Evolutionary conservation across 1,140 invertebrate species (phyloP), one percentile per base, ranked within the genome.

Genomic region (Chrysoperla carnea): DNA sequence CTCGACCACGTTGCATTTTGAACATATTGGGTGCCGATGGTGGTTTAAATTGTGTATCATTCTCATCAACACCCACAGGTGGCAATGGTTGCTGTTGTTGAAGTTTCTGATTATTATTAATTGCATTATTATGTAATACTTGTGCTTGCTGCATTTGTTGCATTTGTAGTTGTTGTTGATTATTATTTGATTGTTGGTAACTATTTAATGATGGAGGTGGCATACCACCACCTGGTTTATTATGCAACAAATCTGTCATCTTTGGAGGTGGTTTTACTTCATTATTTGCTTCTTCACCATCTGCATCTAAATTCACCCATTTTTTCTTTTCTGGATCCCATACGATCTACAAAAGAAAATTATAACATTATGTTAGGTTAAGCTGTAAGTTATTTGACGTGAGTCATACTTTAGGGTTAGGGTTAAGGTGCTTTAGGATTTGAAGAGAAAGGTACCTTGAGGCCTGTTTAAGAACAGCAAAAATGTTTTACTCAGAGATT

Each of bases 281-380:
- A 36, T 54, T 58, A 7, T 68, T 56, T n/a, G 60, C 54, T 28
- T 66, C 72, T 5, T 78, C 76, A 8, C 67, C 72, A 52, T 75
- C 76, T 36, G 73, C 79, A 51, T 87, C 84, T 37, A 75, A 74
- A 60, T 92, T 87, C n/a, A 74, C 69, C 89, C 90, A 94, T 46
- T 72, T 72, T 51, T 90, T 86, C 48, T 73, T 77, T 7, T 79
- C 72, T 41, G 76, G 68, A 68, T 93, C 87, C 87, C 88, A 94
- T 12, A 93, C 81, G 67, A 94, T 93, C 84, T 88, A 55, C 8
- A 53, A 54, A 48, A 44, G 46, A 49, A 43, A 52, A 23, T 36
- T 12, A 36, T 12, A 8, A 6, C 14, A 36, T 36, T 9, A 36
- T 8, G 6, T n/a, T 23, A 3, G 17, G 5, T 23, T 23, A 23